phyloP scores from a whole-genome alignment of 64 coral and sea anemone species.

The Dendronephthya gigantea region DNA sequence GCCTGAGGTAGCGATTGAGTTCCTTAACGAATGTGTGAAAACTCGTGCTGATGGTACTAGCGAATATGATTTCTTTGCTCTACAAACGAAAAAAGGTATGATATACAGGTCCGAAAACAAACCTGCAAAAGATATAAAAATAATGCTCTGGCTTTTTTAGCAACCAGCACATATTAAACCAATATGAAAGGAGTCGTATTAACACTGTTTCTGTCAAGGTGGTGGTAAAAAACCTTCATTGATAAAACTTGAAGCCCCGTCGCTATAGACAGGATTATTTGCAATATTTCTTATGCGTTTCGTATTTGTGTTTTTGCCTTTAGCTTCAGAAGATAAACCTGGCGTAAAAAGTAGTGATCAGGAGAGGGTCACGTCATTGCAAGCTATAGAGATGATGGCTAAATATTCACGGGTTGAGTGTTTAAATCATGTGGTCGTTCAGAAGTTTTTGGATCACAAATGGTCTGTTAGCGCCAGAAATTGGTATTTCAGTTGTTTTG shows the following conservation, averaged over 20 bases:
- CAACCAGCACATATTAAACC: too few species aligned
- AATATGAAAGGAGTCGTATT: too few species aligned
- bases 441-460: not conserved
- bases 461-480: not conserved
- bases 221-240: too few species aligned
- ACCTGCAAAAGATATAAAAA: too few species aligned
- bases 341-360: not conserved
- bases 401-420: not conserved
- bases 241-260: too few species aligned
- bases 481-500: not conserved
- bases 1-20: not conserved
- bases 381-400: not conserved
- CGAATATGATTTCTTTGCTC: not conserved
- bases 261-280: not conserved
- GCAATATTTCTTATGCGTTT: not conserved
- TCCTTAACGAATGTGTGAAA: not conserved
- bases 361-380: not conserved
- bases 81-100: conserved; percentile 5
- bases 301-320: not conserved
- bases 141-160: too few species aligned
- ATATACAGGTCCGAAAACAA: not conserved
- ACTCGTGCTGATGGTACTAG: not conserved
- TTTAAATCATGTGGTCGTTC: not conserved
- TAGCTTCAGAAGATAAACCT: not conserved
- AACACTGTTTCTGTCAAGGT: too few species aligned